These are phyloP conservation scores for Phymanthus crucifer DNA, from an alignment of 92 coral and sea anemone species.

Conservation along the genomic window DNA sequence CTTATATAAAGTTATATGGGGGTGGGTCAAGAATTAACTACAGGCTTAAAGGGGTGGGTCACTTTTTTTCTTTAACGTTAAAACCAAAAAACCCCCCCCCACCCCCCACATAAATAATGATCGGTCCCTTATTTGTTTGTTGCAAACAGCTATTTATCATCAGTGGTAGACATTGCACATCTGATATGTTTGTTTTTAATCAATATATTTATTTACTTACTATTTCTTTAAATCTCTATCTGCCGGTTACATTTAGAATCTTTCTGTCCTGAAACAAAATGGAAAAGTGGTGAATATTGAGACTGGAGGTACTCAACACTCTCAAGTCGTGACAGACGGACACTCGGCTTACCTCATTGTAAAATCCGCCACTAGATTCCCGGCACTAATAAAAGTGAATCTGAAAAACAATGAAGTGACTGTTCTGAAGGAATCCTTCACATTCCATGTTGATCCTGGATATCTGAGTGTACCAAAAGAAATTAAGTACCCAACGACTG, in stretches of 20 bases:
- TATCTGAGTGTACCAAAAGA: slow-evolving; percentile 79
- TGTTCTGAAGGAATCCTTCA: slow-evolving; percentile 61
- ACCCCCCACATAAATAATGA: too few species aligned
- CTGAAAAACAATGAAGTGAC: slow-evolving; percentile 44
- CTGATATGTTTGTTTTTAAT: too few species aligned
- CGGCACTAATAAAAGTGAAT: slow-evolving; percentile 65
- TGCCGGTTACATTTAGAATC: slow-evolving; percentile 41
- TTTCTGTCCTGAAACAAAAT: slow-evolving; percentile 64
- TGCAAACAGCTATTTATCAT: too few species aligned
- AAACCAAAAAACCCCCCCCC: too few species aligned
- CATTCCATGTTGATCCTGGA: slow-evolving; percentile 48
- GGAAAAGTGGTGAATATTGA: slow-evolving; percentile 52
- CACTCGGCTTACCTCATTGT: slow-evolving; percentile 64
- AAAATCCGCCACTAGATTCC: slow-evolving; percentile 64
- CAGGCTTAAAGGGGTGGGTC: too few species aligned
- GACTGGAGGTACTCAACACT: slow-evolving; percentile 58
- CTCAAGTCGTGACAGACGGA: slow-evolving; percentile 61
- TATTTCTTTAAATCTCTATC: not conserved
- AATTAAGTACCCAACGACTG: slow-evolving; percentile 70
- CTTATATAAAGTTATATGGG: too few species aligned
- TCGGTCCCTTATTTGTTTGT: too few species aligned
- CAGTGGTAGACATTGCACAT: too few species aligned
- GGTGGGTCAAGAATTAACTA: too few species aligned
- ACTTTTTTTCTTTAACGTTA: too few species aligned
- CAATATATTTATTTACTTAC: too few species aligned